A percentile compares a stretch with the other conserved stretches of the same genome.
Conservation (phyloP, 2,888 invertebrate genomes). For the Eucera pruinosa region DNA sequence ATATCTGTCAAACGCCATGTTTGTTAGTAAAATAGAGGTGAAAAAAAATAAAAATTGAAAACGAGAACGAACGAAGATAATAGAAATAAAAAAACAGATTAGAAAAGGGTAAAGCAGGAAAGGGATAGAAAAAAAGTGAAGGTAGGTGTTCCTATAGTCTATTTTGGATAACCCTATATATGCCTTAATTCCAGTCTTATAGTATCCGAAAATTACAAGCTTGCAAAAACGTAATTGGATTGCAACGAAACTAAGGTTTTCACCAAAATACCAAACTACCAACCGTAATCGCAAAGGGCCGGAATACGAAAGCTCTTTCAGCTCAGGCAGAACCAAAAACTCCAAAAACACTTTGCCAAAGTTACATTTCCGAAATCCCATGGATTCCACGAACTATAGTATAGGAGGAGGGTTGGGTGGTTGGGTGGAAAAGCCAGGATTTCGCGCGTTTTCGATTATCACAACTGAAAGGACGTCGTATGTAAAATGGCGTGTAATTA, state of each 20-base stretch:
- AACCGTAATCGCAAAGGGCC: not conserved
- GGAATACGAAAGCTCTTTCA: not conserved
- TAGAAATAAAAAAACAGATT: too few relatives aligned
- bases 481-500: constrained; percentile 64
- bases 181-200: too few relatives aligned
- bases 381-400: not conserved
- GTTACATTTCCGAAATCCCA: not conserved
- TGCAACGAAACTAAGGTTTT: not conserved
- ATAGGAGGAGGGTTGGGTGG: too few relatives aligned
- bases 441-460: constrained; percentile 20
- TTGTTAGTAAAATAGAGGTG: too few relatives aligned
- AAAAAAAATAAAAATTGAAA: too few relatives aligned
- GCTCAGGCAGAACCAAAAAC: not conserved
- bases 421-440: not conserved
- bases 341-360: not conserved
- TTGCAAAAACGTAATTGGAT: not conserved
- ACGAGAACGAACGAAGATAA: too few relatives aligned
- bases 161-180: too few relatives aligned
- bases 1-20: too few relatives aligned
- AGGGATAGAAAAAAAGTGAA: too few relatives aligned
- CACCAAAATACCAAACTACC: not conserved
- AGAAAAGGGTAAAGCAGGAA: too few relatives aligned
- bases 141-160: too few relatives aligned
- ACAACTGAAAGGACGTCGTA: constrained; percentile 26
- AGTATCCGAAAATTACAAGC: not conserved